Percentiles rank a stretch among this genome's conserved stretches.
Conservation (phyloP, 2,797 vertebrate species). For the Falco peregrinus region DNA sequence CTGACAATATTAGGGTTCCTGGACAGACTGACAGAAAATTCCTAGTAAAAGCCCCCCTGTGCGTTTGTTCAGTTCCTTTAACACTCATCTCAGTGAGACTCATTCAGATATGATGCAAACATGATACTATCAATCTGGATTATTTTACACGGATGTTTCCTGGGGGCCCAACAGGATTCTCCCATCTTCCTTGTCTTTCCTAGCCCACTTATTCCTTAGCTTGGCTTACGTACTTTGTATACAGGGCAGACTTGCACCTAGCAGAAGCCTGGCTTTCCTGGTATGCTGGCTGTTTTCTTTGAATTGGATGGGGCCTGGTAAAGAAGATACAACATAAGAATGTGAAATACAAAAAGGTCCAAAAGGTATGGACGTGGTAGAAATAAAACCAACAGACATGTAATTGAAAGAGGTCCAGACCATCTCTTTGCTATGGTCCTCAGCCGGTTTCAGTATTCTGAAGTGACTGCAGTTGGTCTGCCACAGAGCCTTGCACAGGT, state of each 20-base stretch:
- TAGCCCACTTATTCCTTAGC: neutral
- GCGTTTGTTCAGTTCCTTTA: neutral
- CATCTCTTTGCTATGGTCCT: neutral
- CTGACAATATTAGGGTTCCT: neutral
- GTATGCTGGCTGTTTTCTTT: neutral
- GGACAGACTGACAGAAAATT: neutral
- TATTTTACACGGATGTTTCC: neutral
- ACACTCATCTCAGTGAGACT: neutral
- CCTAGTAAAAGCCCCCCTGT: neutral
- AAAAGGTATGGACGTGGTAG: neutral
- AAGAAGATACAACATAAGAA: neutral
- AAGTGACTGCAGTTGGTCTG: neutral
- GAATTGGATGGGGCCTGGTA: neutral
- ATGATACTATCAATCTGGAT: neutral
- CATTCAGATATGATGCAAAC: neutral
- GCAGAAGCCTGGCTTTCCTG: neutral
- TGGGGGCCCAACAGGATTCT: neutral
- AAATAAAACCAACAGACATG: neutral
- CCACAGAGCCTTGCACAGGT: neutral
- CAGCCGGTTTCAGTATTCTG: neutral
- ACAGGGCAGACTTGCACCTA: neutral
- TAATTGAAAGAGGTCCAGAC: neutral
- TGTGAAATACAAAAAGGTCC: neutral
- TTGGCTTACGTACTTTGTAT: neutral
- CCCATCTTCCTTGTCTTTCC: neutral